These are phyloP conservation scores for Crepidodera aurea DNA, from an alignment of 2,888 invertebrate species.

Conservation along the genomic window DNA sequence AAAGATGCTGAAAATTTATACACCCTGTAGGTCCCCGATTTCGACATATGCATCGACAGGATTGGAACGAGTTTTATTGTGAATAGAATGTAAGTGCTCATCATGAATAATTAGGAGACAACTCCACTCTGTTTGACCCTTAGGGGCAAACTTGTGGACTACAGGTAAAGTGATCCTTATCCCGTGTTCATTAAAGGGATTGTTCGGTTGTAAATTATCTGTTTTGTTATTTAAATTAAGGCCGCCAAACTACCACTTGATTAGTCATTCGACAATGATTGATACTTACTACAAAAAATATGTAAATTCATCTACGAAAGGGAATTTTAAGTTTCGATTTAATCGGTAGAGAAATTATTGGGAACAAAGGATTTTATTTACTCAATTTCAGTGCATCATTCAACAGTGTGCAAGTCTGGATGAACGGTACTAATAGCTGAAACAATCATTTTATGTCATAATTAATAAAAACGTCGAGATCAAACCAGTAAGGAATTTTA, in stretches of 20 bases:
- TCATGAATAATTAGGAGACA: slow-evolving; percentile 3
- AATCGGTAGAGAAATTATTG: too few species aligned
- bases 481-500: too few species aligned
- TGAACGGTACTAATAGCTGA: too few species aligned
- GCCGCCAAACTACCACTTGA: background rate
- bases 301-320: background rate
- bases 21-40: too few species aligned
- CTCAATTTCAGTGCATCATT: too few species aligned
- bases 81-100: background rate
- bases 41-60: background rate
- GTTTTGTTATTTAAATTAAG: slow-evolving; percentile 13
- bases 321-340: too few species aligned
- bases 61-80: background rate
- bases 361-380: too few species aligned
- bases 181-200: slow-evolving; percentile 10
- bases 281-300: background rate
- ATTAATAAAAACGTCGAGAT: too few species aligned
- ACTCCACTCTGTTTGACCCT: background rate
- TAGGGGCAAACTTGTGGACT: slow-evolving; percentile 2
- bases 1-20: too few species aligned
- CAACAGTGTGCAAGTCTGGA: too few species aligned
- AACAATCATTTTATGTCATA: too few species aligned
- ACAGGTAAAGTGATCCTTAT: slow-evolving; percentile 14
- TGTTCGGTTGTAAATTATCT: slow-evolving; percentile 3
- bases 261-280: background rate